phyloP scores from a whole-genome alignment of 92 coral and sea anemone species.

The Blastomussa wellsi region DNA sequence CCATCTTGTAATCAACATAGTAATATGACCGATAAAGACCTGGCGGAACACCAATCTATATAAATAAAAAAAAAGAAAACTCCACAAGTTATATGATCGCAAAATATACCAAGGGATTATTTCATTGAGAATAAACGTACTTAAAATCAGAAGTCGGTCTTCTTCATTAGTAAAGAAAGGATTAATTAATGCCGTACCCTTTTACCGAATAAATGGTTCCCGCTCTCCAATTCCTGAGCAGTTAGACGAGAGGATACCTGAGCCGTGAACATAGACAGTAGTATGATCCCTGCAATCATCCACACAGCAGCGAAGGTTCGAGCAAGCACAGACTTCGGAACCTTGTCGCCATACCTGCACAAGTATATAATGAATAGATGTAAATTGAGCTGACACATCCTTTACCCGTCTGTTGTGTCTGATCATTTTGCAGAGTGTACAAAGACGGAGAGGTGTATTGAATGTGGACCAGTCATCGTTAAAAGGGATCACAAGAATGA shows the following conservation, averaged over 20 bases:
- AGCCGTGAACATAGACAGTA: constrained; percentile 59
- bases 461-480: too few relatives aligned
- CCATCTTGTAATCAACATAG: constrained; percentile 20
- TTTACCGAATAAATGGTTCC: constrained; percentile 17
- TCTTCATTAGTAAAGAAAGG: neutral
- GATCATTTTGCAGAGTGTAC: too few relatives aligned
- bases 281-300: constrained; percentile 57
- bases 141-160: neutral
- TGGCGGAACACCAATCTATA: constrained; percentile 35
- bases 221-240: constrained; percentile 20
- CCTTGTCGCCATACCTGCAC: constrained; percentile 59
- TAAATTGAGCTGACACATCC: too few relatives aligned
- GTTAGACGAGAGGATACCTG: constrained; percentile 48
- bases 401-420: too few relatives aligned
- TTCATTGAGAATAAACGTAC: too few relatives aligned
- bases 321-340: constrained; percentile 50
- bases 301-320: constrained; percentile 49
- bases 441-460: too few relatives aligned
- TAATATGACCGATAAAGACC: neutral
- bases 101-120: too few relatives aligned
- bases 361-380: neutral
- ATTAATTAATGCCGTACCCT: constrained; percentile 6
- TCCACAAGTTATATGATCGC: too few relatives aligned
- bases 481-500: too few relatives aligned
- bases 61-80: neutral